Conservation (phyloP, 2,113 vertebrate species). For the Dissostichus mawsoni region DNA sequence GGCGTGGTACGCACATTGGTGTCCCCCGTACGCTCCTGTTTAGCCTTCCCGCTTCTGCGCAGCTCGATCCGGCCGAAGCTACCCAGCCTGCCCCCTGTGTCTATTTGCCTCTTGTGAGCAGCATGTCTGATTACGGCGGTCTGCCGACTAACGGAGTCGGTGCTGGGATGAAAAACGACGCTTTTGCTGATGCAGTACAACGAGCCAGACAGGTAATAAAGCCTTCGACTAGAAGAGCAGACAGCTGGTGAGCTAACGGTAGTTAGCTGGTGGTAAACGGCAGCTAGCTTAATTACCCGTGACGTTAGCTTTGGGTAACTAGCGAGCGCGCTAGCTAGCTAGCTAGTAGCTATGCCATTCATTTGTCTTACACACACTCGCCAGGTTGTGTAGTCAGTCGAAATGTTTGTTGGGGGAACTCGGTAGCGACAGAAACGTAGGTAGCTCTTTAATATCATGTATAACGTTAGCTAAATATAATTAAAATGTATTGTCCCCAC, state of each 20-base stretch:
- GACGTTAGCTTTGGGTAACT: conserved; percentile 44
- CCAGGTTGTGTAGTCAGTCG: background rate
- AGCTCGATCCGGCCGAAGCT: conserved; percentile 72
- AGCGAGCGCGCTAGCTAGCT: conserved; percentile 34
- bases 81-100: conserved; percentile 52
- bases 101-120: conserved; percentile 59
- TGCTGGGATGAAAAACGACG: conserved; percentile 89
- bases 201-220: conserved; percentile 91
- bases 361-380: conserved; percentile 15
- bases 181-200: conserved; percentile 93
- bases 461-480: background rate
- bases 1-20: conserved; percentile 68
- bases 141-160: conserved; percentile 83
- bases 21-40: conserved; percentile 60
- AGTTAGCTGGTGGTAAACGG: conserved; percentile 41
- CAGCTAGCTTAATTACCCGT: conserved; percentile 57
- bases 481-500: background rate
- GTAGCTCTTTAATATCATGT: background rate
- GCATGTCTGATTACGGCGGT: conserved; percentile 86
- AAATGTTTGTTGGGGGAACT: background rate
- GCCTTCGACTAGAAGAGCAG: background rate
- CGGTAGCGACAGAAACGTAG: background rate
- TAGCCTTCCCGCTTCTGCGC: conserved; percentile 86
- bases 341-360: conserved; percentile 28
- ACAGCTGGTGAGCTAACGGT: conserved; percentile 2